Evolutionary conservation across 2,113 vertebrate genomes (phyloP), one percentile per base, ranked within the genome.

Genomic region (Melospiza melodia): DNA sequence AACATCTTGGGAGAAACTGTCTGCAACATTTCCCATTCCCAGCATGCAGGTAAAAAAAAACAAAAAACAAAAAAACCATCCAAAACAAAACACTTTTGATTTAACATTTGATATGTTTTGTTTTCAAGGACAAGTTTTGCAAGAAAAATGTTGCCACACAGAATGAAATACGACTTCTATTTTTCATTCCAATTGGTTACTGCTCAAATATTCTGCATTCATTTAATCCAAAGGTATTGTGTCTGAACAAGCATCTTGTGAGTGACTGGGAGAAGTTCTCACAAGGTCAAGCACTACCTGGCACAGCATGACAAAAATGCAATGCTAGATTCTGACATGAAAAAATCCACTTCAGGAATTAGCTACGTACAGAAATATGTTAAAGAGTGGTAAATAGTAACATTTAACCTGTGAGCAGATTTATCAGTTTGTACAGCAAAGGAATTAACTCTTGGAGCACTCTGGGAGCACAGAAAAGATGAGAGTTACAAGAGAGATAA

Each of bases 131-230:
- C 97, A 97, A 97, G 94, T 84, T 96, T 82, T 82, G 16, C 55
- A 95, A 97, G 93, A 98, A 97, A 97, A 97, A 98, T 91, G 91
- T 58, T 96, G 74, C 89, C 87, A 93, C 92, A 75, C 93, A 96
- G 92, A 96, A 98, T 98, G 98, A 98, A 98, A 97, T 98, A 98
- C 9, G 63, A 98, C 96, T 96, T 94, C 92, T 84, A 96, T 89
- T 95, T 97, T 95, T 95, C 97, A 98, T 98, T 97, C 97, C 94
- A 83, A 96, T 95, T 96, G 89, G 91, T 95, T 97, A 90, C 96
- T 94, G 92, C 74, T 97, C 96, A 97, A 97, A 97, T 95, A 97
- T 96, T 97, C 97, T 87, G 95, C 95, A 97, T 95, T 96, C 89
- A 95, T 95, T 94, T 94, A 96, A 97, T 96, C 94, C 88, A 55